Percentiles rank a stretch among this genome's conserved stretches.
Evolutionary conservation across 2,888 invertebrate species (phyloP).

Genomic region (Eretmocerus hayati): DNA sequence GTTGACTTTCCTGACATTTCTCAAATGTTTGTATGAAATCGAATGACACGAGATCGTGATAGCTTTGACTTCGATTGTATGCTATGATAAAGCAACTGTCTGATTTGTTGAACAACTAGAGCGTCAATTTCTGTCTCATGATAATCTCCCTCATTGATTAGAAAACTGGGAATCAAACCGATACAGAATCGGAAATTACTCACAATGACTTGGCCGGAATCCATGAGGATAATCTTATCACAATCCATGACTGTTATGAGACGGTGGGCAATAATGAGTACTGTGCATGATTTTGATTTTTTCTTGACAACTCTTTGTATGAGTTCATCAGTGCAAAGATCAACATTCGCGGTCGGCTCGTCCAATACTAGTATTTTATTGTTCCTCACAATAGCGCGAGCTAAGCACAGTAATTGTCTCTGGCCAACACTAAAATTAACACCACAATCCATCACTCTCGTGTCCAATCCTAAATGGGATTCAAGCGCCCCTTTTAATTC

Average conservation of each 20-base stretch:
- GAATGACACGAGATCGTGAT: no score
- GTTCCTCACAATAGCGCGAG: slow-evolving; percentile 75
- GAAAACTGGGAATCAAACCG: no score
- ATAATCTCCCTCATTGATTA: no score
- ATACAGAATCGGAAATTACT: no score
- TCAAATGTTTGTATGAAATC: no score
- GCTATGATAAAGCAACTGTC: background rate
- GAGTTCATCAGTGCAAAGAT: slow-evolving; percentile 62
- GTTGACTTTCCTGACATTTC: no score
- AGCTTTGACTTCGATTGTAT: background rate
- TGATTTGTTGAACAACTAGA: no score
- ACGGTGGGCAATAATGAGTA: slow-evolving; percentile 57
- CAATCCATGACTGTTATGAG: slow-evolving; percentile 59
- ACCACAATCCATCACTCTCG: slow-evolving; percentile 69
- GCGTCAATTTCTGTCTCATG: no score
- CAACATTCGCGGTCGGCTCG: slow-evolving; percentile 89
- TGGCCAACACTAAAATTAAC: slow-evolving; percentile 84
- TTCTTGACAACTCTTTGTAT: slow-evolving; percentile 53
- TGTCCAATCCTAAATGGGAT: slow-evolving; percentile 54
- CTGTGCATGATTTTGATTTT: slow-evolving; percentile 53
- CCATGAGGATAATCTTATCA: slow-evolving; percentile 52
- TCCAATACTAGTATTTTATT: slow-evolving; percentile 81
- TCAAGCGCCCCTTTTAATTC: slow-evolving; percentile 65
- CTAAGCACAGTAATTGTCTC: slow-evolving; percentile 81
- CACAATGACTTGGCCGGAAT: slow-evolving; percentile 48